These are phyloP conservation scores for Drosophila azteca DNA, from an alignment of 1,140 invertebrate species.

Conservation along the genomic window DNA sequence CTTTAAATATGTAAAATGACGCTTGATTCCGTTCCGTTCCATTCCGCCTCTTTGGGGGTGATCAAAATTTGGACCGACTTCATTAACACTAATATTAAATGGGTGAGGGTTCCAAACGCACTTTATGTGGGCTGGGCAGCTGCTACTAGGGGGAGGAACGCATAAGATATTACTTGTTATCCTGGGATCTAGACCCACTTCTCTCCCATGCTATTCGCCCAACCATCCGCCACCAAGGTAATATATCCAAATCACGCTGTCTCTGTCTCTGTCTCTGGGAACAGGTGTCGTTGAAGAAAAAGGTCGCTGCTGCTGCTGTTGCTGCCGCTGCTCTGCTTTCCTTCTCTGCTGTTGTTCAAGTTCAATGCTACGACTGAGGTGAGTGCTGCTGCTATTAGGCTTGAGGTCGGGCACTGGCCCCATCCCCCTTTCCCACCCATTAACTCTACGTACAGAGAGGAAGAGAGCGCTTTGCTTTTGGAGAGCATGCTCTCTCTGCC, in stretches of 20 bases:
- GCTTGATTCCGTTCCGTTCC: constrained; percentile 51
- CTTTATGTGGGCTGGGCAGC: background rate
- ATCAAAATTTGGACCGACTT: constrained; percentile 40
- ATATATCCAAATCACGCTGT: constrained; percentile 13
- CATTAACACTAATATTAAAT: constrained; percentile 14
- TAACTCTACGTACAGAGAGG: constrained; percentile 28
- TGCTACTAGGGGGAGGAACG: background rate
- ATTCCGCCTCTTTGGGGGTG: constrained; percentile 40
- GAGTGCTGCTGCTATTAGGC: constrained; percentile 31
- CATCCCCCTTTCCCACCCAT: too few relatives aligned
- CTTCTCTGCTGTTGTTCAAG: constrained; percentile 58
- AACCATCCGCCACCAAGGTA: constrained; percentile 2
- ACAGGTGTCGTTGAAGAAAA: constrained; percentile 56
- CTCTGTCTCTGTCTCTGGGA: constrained; percentile 21
- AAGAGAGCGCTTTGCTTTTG: constrained; percentile 5
- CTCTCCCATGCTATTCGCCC: background rate
- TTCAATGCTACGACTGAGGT: constrained; percentile 64
- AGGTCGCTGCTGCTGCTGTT: constrained; percentile 13
- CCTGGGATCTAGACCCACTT: background rate
- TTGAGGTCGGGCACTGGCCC: constrained; percentile 27
- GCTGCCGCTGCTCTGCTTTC: constrained; percentile 20
- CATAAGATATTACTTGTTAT: too few relatives aligned
- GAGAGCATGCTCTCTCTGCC: constrained; percentile 21
- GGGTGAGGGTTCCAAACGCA: too few relatives aligned
- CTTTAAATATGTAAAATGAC: constrained; percentile 49